Evolutionary conservation across 2,797 vertebrate species (phyloP).

Genomic region (Bryconaethiops microstoma): DNA sequence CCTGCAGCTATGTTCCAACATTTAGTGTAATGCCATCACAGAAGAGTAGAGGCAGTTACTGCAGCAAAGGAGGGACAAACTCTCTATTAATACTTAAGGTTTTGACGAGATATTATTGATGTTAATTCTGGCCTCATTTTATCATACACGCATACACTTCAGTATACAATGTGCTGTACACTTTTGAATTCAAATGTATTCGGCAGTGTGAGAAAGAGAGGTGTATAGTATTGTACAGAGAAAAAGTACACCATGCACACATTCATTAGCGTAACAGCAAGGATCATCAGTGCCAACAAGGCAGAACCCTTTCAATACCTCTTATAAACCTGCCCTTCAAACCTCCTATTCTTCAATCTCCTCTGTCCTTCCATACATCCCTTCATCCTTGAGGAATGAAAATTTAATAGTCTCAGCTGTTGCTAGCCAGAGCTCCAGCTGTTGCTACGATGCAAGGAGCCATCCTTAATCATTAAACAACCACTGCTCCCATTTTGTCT

Average conservation of each 20-base stretch:
- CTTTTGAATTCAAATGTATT: too few species aligned
- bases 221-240: not conserved
- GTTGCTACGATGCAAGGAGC: constrained; percentile 35
- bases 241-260: not conserved
- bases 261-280: not conserved
- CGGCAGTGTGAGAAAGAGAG: too few species aligned
- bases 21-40: too few species aligned
- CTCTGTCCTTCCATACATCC: constrained; percentile 12
- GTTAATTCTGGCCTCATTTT: too few species aligned
- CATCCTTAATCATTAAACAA: constrained; percentile 56
- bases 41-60: too few species aligned
- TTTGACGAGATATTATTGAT: too few species aligned
- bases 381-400: constrained; percentile 45
- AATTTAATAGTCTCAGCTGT: constrained; percentile 51
- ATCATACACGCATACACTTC: too few species aligned
- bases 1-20: too few species aligned
- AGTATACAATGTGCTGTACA: too few species aligned
- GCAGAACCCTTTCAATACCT: not conserved
- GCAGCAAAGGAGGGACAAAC: too few species aligned
- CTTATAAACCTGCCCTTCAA: not conserved
- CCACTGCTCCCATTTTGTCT: constrained; percentile 43
- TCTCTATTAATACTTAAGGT: too few species aligned
- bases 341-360: not conserved
- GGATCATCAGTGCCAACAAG: not conserved
- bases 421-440: constrained; percentile 47